Evolutionary conservation across 2,888 invertebrate genomes (phyloP).

Genomic region (Lithophane leautieri): DNA sequence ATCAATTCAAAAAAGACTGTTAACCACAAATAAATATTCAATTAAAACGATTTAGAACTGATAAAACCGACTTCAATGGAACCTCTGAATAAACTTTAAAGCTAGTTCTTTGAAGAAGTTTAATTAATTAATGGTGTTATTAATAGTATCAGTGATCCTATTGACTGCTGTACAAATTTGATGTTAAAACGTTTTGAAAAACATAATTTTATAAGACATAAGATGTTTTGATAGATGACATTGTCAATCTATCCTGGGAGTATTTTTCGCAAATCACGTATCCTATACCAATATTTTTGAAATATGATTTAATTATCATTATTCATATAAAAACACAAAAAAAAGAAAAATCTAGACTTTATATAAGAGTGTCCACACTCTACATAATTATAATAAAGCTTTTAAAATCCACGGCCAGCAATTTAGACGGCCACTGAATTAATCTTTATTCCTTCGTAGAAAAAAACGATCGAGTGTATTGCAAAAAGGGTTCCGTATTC

Average conservation of each 20-base stretch:
- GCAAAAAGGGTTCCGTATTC: background rate
- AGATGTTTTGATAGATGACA: background rate
- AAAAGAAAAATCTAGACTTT: background rate
- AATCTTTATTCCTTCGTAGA: slow-evolving; percentile 18
- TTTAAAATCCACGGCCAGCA: slow-evolving; percentile 5
- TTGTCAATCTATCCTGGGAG: background rate
- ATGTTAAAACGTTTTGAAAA: no score
- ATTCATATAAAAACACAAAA: background rate
- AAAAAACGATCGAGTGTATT: background rate
- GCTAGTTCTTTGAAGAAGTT: background rate
- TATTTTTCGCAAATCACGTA: background rate
- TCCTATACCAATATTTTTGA: background rate
- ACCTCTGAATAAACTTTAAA: background rate
- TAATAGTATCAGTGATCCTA: no score
- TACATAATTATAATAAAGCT: slow-evolving; percentile 31
- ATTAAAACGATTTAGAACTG: background rate
- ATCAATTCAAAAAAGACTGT: background rate
- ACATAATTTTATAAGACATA: no score
- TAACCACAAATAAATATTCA: slow-evolving; percentile 4
- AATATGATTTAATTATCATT: background rate
- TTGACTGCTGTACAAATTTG: no score
- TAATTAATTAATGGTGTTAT: background rate
- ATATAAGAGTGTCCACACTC: background rate
- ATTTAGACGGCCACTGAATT: slow-evolving; percentile 1
- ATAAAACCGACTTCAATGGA: slow-evolving; percentile 3